These are phyloP conservation scores for Drosophila paranaensis DNA, from an alignment of 2,888 invertebrate genomes.

Conservation along the genomic window DNA sequence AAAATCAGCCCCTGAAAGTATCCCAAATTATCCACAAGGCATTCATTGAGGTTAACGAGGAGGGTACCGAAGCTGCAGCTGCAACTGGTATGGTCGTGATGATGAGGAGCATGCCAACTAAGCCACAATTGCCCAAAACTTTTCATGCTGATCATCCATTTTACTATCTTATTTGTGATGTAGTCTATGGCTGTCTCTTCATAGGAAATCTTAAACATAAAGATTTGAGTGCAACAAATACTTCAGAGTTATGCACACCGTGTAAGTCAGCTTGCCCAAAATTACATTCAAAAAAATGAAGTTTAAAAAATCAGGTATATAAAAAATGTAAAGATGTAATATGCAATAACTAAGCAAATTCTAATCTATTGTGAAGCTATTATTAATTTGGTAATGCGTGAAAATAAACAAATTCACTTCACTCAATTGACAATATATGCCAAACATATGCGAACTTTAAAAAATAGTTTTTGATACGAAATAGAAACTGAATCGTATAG, in stretches of 20 bases:
- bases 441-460: too few relatives aligned
- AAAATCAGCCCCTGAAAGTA: background rate
- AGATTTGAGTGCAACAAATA: too few relatives aligned
- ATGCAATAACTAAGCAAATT: too few relatives aligned
- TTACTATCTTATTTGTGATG: constrained; percentile 37
- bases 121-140: background rate
- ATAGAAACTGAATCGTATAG: background rate
- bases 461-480: too few relatives aligned
- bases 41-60: constrained; percentile 93
- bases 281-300: background rate
- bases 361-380: too few relatives aligned
- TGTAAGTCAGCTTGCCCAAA: background rate
- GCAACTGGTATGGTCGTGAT: constrained; percentile 85
- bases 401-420: background rate
- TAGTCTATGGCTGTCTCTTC: constrained; percentile 30
- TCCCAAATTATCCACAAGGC: constrained; percentile 92
- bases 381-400: too few relatives aligned
- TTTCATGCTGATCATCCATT: constrained; percentile 55
- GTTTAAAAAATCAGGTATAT: too few relatives aligned
- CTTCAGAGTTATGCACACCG: background rate
- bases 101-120: background rate
- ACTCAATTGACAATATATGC: too few relatives aligned
- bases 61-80: constrained; percentile 94
- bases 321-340: too few relatives aligned
- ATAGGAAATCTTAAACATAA: constrained; percentile 19